Evolutionary conservation across 2,113 vertebrate genomes (phyloP).

Genomic region (Polypterus senegalus): DNA sequence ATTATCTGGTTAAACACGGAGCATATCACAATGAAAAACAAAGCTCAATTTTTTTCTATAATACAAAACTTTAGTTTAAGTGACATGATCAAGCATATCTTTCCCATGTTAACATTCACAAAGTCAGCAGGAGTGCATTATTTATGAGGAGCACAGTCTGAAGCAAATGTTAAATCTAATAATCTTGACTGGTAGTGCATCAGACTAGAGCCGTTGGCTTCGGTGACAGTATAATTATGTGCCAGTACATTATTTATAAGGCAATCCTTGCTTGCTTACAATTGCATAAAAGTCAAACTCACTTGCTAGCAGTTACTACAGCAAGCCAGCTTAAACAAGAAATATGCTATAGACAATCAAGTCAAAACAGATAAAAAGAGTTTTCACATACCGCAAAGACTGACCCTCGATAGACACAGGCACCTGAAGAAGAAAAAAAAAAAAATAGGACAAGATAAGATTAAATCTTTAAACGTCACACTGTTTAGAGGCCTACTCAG

Average conservation of each 20-base stretch:
- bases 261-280: neutral
- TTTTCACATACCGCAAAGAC: constrained; percentile 64
- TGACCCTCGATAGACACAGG: constrained; percentile 63
- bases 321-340: neutral
- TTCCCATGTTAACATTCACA: constrained; percentile 18
- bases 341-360: neutral
- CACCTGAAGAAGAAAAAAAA: constrained; percentile 50
- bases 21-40: no score
- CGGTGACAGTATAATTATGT: constrained; percentile 13
- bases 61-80: neutral
- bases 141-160: constrained; percentile 17
- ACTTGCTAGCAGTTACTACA: constrained; percentile 4
- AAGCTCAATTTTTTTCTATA: no score
- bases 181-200: constrained; percentile 19
- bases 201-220: constrained; percentile 11
- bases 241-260: constrained; percentile 20
- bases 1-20: no score
- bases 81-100: constrained; percentile 11
- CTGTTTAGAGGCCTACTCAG: no score
- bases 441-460: neutral
- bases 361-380: neutral
- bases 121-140: constrained; percentile 18
- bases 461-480: no score
- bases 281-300: neutral
- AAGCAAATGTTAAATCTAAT: constrained; percentile 11